A percentile compares a stretch with the other conserved stretches of the same genome.
phyloP scores from a whole-genome alignment of 2,113 vertebrate species.

The Dermatemys mawii region DNA sequence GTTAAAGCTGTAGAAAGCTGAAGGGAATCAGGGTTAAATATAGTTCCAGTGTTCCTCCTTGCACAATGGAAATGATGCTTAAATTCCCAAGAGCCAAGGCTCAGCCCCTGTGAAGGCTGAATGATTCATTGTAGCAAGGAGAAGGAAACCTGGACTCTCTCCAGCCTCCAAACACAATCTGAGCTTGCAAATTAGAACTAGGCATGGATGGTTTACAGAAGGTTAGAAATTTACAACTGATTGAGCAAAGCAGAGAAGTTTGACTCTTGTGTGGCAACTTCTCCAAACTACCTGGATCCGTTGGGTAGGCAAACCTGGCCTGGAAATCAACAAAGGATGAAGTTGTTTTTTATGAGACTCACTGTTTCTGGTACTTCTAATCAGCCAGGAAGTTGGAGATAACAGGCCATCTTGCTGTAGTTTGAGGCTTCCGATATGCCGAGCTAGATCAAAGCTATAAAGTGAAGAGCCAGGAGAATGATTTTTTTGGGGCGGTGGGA shows the following conservation, averaged over 20 bases:
- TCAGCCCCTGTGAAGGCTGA: neutral
- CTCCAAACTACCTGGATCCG: neutral
- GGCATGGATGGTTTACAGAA: neutral
- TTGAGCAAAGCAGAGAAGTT: rapidly evolving
- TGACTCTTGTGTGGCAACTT: too few relatives aligned
- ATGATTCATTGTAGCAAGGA: neutral
- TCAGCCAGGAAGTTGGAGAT: neutral
- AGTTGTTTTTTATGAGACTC: neutral
- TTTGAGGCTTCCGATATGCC: neutral
- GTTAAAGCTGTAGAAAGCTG: too few relatives aligned
- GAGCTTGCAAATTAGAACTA: neutral
- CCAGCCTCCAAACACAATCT: neutral
- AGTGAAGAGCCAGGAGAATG: neutral
- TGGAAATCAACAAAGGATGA: neutral
- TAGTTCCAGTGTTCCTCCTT: too few relatives aligned
- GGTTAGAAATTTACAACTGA: neutral
- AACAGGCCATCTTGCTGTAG: neutral
- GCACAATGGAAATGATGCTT: neutral
- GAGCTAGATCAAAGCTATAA: neutral
- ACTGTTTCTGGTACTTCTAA: neutral
- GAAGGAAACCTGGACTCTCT: neutral
- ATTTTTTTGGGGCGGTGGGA: too few relatives aligned
- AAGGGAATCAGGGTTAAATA: rapidly evolving
- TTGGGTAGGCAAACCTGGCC: too few relatives aligned
- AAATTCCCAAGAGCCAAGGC: rapidly evolving